Conservation (phyloP, 64 coral and sea anemone genomes). For the Montipora cactus region DNA sequence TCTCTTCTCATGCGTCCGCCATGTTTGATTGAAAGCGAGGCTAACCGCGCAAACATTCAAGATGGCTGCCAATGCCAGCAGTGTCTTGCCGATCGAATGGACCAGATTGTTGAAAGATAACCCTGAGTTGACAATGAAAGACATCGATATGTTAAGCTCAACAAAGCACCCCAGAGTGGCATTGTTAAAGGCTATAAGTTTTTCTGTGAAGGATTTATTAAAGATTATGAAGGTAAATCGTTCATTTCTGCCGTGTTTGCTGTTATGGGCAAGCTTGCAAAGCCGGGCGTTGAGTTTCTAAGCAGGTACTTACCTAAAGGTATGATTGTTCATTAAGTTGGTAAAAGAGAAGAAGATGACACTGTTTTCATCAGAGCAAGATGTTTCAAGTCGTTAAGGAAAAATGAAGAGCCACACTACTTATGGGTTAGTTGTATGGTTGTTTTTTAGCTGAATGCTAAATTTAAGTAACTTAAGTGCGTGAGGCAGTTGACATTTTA, state of each 20-base stretch:
- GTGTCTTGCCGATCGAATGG: slow-evolving; percentile 16
- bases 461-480: too few species aligned
- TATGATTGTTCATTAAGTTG: neutral
- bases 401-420: slow-evolving; percentile 30
- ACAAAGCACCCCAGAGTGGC: slow-evolving; percentile 64
- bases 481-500: too few species aligned
- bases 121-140: slow-evolving; percentile 41
- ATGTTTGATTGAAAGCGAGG: neutral
- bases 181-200: slow-evolving; percentile 46
- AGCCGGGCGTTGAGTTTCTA: too few species aligned
- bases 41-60: neutral
- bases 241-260: too few species aligned
- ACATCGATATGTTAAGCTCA: slow-evolving; percentile 60
- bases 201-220: slow-evolving; percentile 8
- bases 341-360: slow-evolving; percentile 22
- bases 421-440: neutral
- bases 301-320: too few species aligned
- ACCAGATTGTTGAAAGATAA: slow-evolving; percentile 25
- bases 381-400: slow-evolving; percentile 32
- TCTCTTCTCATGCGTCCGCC: too few species aligned
- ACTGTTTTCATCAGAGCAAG: slow-evolving; percentile 16
- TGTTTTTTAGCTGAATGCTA: too few species aligned
- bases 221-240: slow-evolving; percentile 46
- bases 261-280: too few species aligned
- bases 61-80: slow-evolving; percentile 27